phyloP scores from a whole-genome alignment of 2,113 vertebrate species.

The Morphnarchus princeps region DNA sequence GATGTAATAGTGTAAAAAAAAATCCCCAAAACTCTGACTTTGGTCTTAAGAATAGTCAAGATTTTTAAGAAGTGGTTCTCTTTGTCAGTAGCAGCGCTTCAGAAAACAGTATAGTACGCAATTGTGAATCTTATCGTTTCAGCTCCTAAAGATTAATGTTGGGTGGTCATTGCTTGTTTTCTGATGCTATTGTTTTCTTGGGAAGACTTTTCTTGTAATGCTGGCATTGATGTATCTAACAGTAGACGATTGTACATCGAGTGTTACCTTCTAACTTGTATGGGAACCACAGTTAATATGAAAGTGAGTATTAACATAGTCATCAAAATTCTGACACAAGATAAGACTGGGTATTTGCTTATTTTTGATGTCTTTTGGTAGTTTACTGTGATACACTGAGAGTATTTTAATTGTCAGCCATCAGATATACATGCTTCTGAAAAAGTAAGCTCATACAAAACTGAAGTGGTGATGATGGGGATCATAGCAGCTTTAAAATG shows the following conservation, averaged over 20 bases:
- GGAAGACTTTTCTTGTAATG: background rate
- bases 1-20: background rate
- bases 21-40: background rate
- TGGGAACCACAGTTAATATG: background rate
- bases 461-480: background rate
- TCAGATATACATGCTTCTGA: background rate
- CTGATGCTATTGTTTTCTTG: background rate
- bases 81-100: background rate
- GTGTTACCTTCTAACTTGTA: accelerated
- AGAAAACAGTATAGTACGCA: accelerated
- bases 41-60: background rate
- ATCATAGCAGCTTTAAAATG: background rate
- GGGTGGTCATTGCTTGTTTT: background rate
- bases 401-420: background rate
- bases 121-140: background rate
- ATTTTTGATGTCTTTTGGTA: background rate
- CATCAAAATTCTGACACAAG: background rate
- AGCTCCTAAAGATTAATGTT: background rate
- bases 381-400: background rate
- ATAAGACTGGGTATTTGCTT: background rate
- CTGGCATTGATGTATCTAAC: background rate
- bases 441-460: background rate
- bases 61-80: background rate
- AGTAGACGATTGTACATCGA: accelerated
- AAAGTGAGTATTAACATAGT: background rate